Evolutionary conservation across 2,888 invertebrate genomes (phyloP), one percentile per base, ranked within the genome.

Genomic region (Xestobium rufovillosum): DNA sequence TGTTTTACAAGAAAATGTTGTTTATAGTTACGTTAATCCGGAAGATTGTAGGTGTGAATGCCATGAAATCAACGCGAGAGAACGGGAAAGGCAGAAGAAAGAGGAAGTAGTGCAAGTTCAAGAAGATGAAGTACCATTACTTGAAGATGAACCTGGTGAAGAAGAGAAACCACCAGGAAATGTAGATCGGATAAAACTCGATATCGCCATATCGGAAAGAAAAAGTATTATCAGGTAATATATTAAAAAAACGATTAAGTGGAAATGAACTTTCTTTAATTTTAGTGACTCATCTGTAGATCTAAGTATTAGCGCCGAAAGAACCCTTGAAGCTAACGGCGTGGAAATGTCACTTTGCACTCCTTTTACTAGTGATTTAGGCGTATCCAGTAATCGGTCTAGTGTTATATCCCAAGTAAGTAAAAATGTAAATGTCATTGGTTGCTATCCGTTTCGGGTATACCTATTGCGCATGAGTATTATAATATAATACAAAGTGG

Each of bases 1-100:
- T 29, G 67, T 65, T 26, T 41, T 59, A 10, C 61, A 62, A 35
- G 59, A 66, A 45, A 64, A 66, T 42, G 71, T 75, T 26, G 72
- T 80, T 47, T 79, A 80, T 51, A 83, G 78, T 65, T 88, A 87
- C 65, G 88, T 87, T 36, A 85, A 86, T 63, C 87, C 88, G 3
- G 87, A 87, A 60, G 85, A 86, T 55, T 88, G 88, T 58, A 82
- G 83, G 59, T 88, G 88, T 67, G 87, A 88, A 66, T 88, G 88
- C 58, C 88, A 88, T 66, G 83, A 81, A 55, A 51, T 58, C 8
- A 56, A 49, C 25, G 55, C 59, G 14, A 52, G 55, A 39, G 55
- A 57, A 56, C 59, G 55, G 54, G 67, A 48, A 49, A 48, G 44
- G 34, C 36, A 51, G 39, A 27, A 44, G 39, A 33, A 45, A 41